A percentile compares a stretch with the other conserved stretches of the same genome.
Evolutionary conservation across 2,113 vertebrate species (phyloP).

Genomic region (Ailurus styani): DNA sequence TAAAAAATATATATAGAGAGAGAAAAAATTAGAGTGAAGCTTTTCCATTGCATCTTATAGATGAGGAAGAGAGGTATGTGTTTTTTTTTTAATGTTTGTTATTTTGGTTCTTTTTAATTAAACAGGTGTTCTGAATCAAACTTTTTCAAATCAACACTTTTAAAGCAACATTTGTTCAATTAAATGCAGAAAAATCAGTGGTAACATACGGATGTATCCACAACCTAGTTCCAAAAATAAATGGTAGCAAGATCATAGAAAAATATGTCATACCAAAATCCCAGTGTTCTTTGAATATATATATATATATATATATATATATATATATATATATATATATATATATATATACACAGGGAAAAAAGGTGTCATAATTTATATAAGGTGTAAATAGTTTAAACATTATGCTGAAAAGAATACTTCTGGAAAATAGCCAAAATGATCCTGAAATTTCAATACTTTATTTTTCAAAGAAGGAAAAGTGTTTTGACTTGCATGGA

Average conservation of each 20-base stretch:
- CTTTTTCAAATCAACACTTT: not conserved
- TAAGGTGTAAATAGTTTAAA: not conserved
- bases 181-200: constrained; percentile 45
- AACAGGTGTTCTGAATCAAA: not conserved
- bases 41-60: not conserved
- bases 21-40: not conserved
- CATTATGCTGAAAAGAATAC: not conserved
- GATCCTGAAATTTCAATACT: not conserved
- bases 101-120: not conserved
- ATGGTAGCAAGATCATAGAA: not conserved
- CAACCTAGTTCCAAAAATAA: not conserved
- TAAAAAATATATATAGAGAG: not conserved
- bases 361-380: not conserved
- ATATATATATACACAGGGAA: not conserved
- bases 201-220: not conserved
- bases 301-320: not conserved
- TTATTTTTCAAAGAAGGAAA: not conserved
- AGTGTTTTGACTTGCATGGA: not conserved
- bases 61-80: not conserved
- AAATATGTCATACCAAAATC: not conserved
- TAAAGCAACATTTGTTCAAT: constrained; percentile 19
- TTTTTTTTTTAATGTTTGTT: not conserved
- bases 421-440: not conserved
- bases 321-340: not conserved
- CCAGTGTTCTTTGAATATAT: not conserved